Base-by-base conservation (phyloP, 2,888 invertebrate species). In the Drosophila bunnanda region DNA sequence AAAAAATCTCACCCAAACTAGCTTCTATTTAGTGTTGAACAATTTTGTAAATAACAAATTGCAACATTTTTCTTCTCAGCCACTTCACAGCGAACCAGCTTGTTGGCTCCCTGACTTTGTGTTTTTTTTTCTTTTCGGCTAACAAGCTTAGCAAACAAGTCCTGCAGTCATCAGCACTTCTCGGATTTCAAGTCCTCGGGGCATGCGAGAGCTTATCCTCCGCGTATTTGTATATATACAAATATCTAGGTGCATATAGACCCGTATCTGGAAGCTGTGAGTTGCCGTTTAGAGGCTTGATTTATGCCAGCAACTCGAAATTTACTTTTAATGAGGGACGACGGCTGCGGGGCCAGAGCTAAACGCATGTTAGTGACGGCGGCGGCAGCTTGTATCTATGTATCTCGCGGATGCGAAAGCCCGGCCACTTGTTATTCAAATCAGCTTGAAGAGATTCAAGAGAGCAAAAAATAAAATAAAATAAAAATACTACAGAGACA, bases 271-370 rank as follows among this genome's bases (percentile, higher is more conserved):
- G 56, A 30, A 39, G 59, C 34, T 38, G 20, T 20, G 39, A 39
- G 68, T 70, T 25, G 43, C 52, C 46, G 46, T 53, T 71, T 69
- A 46, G 71, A 69, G 43, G 48, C 72, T 69, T 79, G 73, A 80
- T 80, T 85, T 80, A 76, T 78, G 84, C 77, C 77, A 73, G 58
- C 66, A 62, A 56, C 75, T 71, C 53, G 55, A 79, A 84, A 85
- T 82, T 74, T 76, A 73, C 66, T 75, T 79, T 78, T 79, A 83
- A 85, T 85, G 76, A 80, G 82, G 70, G 60, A 43, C 74, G 44
- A 58, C 38, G 32, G 50, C 52, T 41, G 55, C n/a, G 56, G 43
- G 68, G 77, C 77, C 46, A 64, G 75, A 77, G 79, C 64, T 77
- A 70, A 75, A 66, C 79, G 70, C 75, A 66, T 79, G 72, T 75